Evolutionary conservation across 2,888 invertebrate species (phyloP).

Genomic region (Dryomyza anilis): DNA sequence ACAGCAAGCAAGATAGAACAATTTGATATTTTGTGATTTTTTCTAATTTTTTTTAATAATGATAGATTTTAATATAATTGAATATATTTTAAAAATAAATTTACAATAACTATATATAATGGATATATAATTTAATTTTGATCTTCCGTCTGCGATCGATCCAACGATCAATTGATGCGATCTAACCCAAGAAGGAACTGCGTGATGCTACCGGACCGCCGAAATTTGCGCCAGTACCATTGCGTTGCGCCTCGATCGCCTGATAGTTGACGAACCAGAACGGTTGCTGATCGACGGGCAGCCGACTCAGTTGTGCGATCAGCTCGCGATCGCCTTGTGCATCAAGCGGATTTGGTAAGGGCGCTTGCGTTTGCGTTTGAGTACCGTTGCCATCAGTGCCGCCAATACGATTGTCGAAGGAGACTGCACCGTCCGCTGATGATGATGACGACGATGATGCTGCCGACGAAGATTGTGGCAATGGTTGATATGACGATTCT

Average conservation of each 20-base stretch:
- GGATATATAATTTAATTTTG: no score
- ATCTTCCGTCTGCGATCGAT: background rate
- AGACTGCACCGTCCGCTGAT: background rate
- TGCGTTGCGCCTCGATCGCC: slow-evolving; percentile 67
- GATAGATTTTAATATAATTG: no score
- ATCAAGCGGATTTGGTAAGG: slow-evolving; percentile 65
- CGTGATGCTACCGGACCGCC: slow-evolving; percentile 37
- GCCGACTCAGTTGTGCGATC: slow-evolving; percentile 68
- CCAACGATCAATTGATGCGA: no score
- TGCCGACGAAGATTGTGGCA: background rate
- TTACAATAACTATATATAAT: no score
- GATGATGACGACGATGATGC: background rate
- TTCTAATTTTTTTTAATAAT: no score
- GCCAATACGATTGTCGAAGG: slow-evolving; percentile 43
- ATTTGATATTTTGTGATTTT: no score
- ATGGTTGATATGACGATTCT: slow-evolving; percentile 32
- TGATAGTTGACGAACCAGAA: slow-evolving; percentile 77
- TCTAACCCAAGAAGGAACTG: slow-evolving; percentile 45
- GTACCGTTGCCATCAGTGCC: background rate
- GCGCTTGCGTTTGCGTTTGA: slow-evolving; percentile 11
- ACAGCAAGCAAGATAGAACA: no score
- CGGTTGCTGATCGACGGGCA: slow-evolving; percentile 72
- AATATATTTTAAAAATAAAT: no score
- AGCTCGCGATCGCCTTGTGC: slow-evolving; percentile 69
- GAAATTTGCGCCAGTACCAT: slow-evolving; percentile 42